phyloP scores from a whole-genome alignment of 2,797 vertebrate species.

The Galaxias olidus region DNA sequence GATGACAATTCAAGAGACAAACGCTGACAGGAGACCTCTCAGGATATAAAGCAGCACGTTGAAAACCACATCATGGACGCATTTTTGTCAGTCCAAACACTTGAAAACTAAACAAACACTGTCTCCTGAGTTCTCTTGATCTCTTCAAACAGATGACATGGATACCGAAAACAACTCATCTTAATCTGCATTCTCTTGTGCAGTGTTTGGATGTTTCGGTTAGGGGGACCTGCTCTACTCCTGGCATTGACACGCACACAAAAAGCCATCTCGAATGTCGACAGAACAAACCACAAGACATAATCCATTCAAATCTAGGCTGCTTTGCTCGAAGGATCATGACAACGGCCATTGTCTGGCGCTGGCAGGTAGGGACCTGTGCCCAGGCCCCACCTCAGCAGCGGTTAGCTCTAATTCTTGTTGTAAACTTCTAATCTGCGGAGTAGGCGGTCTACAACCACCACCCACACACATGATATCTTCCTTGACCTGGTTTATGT shows the following conservation, averaged over 20 bases:
- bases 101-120: slow-evolving; percentile 49
- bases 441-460: slow-evolving; percentile 50
- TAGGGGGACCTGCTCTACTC: slow-evolving; percentile 30
- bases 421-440: slow-evolving; percentile 40
- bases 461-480: slow-evolving; percentile 56
- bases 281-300: slow-evolving; percentile 30
- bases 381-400: slow-evolving; percentile 50
- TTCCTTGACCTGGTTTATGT: slow-evolving; percentile 61
- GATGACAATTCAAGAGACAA: slow-evolving; percentile 17
- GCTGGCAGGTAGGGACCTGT: slow-evolving; percentile 49
- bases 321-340: slow-evolving; percentile 58
- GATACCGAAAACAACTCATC: slow-evolving; percentile 51
- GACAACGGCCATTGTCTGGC: slow-evolving; percentile 56
- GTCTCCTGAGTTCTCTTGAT: slow-evolving; percentile 36
- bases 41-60: slow-evolving; percentile 12
- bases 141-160: slow-evolving; percentile 44
- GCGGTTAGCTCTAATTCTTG: slow-evolving; percentile 42
- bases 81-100: slow-evolving; percentile 19
- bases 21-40: slow-evolving; percentile 1
- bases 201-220: slow-evolving; percentile 45
- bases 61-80: slow-evolving; percentile 22
- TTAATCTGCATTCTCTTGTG: slow-evolving; percentile 46
- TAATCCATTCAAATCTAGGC: slow-evolving; percentile 58
- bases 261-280: slow-evolving; percentile 50
- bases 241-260: slow-evolving; percentile 53